These are phyloP conservation scores for Cancer borealis DNA, from an alignment of 2,888 invertebrate genomes.

Conservation along the genomic window DNA sequence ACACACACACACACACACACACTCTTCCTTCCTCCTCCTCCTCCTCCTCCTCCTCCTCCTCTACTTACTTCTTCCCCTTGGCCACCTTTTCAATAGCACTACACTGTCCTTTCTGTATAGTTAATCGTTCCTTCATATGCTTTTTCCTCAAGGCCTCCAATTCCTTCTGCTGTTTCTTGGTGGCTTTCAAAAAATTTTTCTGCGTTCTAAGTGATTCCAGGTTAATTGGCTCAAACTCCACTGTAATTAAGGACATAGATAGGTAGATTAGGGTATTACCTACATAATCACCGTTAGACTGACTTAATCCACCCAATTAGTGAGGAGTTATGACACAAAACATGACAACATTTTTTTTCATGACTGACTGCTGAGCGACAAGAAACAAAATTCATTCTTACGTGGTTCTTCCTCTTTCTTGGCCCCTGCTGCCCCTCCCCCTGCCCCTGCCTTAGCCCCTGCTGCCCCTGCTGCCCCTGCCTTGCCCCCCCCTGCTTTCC, in stretches of 20 bases:
- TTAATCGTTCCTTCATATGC: constrained; percentile 94
- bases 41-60: no score
- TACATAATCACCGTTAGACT: no score
- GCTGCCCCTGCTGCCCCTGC: constrained; percentile 60
- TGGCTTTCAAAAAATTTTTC: constrained; percentile 94
- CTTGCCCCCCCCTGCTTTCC: constrained; percentile 81
- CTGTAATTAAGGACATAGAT: constrained; percentile 78
- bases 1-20: no score
- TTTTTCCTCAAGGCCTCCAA: constrained; percentile 93
- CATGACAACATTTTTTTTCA: not conserved
- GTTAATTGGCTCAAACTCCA: constrained; percentile 94
- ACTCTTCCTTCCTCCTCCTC: no score
- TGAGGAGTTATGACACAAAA: no score
- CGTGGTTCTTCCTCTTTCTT: constrained; percentile 78
- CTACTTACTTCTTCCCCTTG: constrained; percentile 92
- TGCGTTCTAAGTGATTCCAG: constrained; percentile 92
- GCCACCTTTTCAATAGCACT: constrained; percentile 94
- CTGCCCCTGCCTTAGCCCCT: constrained; percentile 54
- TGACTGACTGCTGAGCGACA: not conserved
- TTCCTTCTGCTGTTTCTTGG: constrained; percentile 97
- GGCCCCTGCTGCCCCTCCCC: not conserved
- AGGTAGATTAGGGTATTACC: no score
- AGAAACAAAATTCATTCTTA: constrained; percentile 25
- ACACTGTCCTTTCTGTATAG: constrained; percentile 95
- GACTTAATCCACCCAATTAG: no score